phyloP scores from a whole-genome alignment of 1,140 invertebrate genomes.

The Tribolium madens region DNA sequence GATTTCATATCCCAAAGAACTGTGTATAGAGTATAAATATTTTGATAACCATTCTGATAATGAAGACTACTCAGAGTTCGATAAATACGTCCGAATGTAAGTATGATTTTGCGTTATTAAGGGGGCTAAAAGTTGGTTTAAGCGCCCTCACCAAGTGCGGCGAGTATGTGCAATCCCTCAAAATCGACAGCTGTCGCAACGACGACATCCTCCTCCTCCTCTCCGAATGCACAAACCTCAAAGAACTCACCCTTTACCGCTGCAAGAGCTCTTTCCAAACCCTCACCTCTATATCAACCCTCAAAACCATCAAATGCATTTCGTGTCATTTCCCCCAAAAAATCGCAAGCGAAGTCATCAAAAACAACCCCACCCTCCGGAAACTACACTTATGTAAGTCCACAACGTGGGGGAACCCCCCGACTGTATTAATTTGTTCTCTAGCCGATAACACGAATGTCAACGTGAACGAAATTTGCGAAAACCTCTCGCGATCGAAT shows the following conservation, averaged over 20 bases:
- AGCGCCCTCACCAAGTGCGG: constrained; percentile 55
- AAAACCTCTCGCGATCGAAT: constrained; percentile 52
- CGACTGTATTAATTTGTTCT: constrained; percentile 30
- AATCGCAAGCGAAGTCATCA: constrained; percentile 50
- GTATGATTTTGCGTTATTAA: constrained; percentile 5
- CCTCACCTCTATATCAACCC: constrained; percentile 44
- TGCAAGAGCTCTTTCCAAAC: constrained; percentile 54
- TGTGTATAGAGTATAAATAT: constrained; percentile 54
- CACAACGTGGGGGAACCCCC: neutral
- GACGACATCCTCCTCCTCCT: constrained; percentile 51
- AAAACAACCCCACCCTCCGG: constrained; percentile 48
- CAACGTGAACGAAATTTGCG: constrained; percentile 54
- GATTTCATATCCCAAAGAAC: constrained; percentile 49
- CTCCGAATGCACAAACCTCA: constrained; percentile 51
- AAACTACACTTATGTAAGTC: constrained; percentile 52
- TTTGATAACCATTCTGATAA: constrained; percentile 50
- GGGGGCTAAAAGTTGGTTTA: neutral
- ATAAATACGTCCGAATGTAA: constrained; percentile 51
- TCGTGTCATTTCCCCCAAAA: constrained; percentile 52
- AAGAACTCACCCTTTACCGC: constrained; percentile 49
- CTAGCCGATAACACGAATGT: constrained; percentile 54
- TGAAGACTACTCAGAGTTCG: constrained; percentile 53
- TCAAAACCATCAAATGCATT: constrained; percentile 49
- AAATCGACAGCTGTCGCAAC: constrained; percentile 54
- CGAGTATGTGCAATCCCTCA: constrained; percentile 47